Percentiles rank a stretch among this genome's conserved stretches.
These are phyloP conservation scores for Microctonus brassicae DNA, from an alignment of 2,888 invertebrate genomes.

Conservation along the genomic window DNA sequence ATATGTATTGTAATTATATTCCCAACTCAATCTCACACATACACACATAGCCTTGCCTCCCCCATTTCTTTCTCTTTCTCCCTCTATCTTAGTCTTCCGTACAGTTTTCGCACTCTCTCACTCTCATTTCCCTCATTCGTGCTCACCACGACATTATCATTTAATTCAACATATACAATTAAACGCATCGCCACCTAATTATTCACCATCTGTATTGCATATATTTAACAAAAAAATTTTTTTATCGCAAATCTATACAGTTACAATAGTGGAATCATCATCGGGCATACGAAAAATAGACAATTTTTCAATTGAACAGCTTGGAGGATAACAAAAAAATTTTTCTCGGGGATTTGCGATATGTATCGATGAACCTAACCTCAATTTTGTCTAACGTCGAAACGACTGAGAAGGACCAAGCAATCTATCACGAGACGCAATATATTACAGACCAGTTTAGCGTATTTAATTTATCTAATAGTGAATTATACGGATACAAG, in stretches of 20 bases:
- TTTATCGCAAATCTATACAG: not conserved
- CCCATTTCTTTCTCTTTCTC: not conserved
- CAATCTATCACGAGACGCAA: constrained; percentile 54
- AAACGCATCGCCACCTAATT: not conserved
- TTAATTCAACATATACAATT: not conserved
- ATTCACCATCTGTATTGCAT: not conserved
- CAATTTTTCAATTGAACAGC: not conserved
- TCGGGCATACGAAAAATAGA: not conserved
- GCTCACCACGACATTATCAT: not conserved
- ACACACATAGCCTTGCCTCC: not conserved
- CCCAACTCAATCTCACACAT: not conserved
- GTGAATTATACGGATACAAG: constrained; percentile 47
- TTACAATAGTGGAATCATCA: not conserved
- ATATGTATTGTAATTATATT: not conserved
- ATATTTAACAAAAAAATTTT: not conserved
- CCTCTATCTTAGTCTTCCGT: not conserved
- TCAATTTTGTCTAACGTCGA: constrained; percentile 53
- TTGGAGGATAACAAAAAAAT: constrained; percentile 11
- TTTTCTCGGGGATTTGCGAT: constrained; percentile 26
- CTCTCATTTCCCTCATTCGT: not conserved
- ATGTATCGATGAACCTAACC: constrained; percentile 67
- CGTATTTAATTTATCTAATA: constrained; percentile 57
- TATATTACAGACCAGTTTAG: constrained; percentile 56
- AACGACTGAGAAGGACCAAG: constrained; percentile 57
- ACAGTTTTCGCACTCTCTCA: not conserved